Conservation (phyloP, 2,888 invertebrate species). For the Oscheius sp. region DNA sequence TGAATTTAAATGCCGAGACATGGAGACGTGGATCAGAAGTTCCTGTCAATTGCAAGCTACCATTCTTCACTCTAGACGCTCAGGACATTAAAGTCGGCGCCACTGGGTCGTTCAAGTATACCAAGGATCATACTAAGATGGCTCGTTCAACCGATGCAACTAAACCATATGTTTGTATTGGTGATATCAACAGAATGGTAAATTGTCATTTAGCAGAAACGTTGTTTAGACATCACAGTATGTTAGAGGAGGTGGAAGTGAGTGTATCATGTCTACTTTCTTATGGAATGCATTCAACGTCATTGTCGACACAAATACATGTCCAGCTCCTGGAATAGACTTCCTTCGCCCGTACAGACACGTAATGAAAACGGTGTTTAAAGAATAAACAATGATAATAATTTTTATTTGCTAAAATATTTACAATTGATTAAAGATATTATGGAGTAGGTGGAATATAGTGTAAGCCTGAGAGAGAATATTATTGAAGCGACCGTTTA, state of each 20-base stretch:
- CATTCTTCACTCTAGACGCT: slow-evolving; percentile 56
- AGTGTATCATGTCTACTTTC: slow-evolving; percentile 79
- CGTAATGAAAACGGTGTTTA: too few species aligned
- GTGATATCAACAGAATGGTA: slow-evolving; percentile 90
- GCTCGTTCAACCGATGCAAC: slow-evolving; percentile 75
- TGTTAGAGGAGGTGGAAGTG: slow-evolving; percentile 84
- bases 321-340: too few species aligned
- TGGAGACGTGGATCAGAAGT: slow-evolving; percentile 85
- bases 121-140: slow-evolving; percentile 87
- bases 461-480: too few species aligned
- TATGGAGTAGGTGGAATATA: too few species aligned
- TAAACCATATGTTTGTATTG: slow-evolving; percentile 83
- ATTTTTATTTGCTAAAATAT: too few species aligned
- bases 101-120: slow-evolving; percentile 63
- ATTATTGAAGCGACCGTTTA: too few species aligned
- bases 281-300: slow-evolving; percentile 79
- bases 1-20: slow-evolving; percentile 82
- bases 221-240: too few species aligned
- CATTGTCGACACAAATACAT: slow-evolving; percentile 44
- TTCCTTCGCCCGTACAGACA: too few species aligned
- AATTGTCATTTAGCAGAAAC: too few species aligned
- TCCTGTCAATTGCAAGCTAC: slow-evolving; percentile 50
- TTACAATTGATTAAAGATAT: too few species aligned
- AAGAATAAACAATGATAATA: too few species aligned
- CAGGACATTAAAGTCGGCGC: slow-evolving; percentile 46